A percentile compares a stretch with the other conserved stretches of the same genome.
Conservation (phyloP, 37 sponge, comb jelly and placozoan species). For the Diacarnus erythraeanus region DNA sequence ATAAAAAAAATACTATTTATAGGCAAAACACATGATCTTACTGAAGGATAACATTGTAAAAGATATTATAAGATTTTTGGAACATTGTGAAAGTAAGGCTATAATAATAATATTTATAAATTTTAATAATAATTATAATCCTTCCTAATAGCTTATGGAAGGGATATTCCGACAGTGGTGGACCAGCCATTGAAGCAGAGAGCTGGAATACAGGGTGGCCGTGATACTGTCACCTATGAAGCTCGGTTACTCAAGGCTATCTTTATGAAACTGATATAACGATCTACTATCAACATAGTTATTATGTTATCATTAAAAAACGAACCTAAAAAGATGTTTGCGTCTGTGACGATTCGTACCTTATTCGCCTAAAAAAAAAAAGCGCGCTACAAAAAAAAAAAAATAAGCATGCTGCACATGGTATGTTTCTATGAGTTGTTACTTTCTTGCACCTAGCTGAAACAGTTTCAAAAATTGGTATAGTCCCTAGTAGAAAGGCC, state of each 20-base stretch:
- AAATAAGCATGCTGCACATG: neutral
- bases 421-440: neutral
- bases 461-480: constrained; percentile 8
- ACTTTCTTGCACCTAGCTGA: neutral
- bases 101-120: neutral
- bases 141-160: neutral
- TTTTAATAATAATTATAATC: neutral
- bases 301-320: neutral
- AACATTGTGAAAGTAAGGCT: constrained; percentile 89
- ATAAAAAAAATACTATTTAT: neutral
- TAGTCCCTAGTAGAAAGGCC: neutral
- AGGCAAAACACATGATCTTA: constrained; percentile 98
- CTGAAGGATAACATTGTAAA: constrained; percentile 84
- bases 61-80: constrained; percentile 91
- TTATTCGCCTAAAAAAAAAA: no score
- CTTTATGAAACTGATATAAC: constrained; percentile 71
- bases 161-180: constrained; percentile 58
- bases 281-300: no score
- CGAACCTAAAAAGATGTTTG: no score
- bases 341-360: neutral
- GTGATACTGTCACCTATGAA: constrained; percentile 95
- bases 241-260: constrained; percentile 91
- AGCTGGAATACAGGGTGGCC: constrained; percentile 71
- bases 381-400: neutral
- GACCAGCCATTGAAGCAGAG: constrained; percentile 81